These are phyloP conservation scores for Sclerodermus sp. DNA, from an alignment of 2,888 invertebrate species.

Conservation along the genomic window DNA sequence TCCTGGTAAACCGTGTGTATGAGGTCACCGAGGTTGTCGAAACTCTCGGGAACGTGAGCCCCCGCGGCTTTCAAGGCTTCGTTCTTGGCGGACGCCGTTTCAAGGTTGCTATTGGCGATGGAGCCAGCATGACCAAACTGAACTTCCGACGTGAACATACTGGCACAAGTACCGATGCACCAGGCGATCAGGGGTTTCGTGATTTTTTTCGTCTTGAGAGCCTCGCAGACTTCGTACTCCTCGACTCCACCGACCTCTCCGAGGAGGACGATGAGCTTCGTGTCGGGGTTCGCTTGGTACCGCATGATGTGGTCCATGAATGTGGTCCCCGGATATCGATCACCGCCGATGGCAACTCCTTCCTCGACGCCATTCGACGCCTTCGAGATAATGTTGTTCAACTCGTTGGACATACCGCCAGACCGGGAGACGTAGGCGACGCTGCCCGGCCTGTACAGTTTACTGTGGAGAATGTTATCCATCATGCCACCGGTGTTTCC, in stretches of 20 bases:
- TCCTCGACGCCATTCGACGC: slow-evolving; percentile 97
- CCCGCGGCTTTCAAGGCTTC: slow-evolving; percentile 79
- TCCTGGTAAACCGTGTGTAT: slow-evolving; percentile 74
- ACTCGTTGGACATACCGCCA: slow-evolving; percentile 99
- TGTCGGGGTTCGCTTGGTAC: slow-evolving; percentile 76
- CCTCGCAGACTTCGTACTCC: slow-evolving; percentile 94
- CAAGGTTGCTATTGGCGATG: slow-evolving; percentile 89
- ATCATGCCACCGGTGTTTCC: slow-evolving; percentile 99
- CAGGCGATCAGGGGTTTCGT: slow-evolving; percentile 96
- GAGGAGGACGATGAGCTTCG: slow-evolving; percentile 92
- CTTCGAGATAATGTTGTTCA: slow-evolving; percentile 96
- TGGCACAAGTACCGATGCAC: slow-evolving; percentile 94
- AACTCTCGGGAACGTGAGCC: slow-evolving; percentile 88
- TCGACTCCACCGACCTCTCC: slow-evolving; percentile 99
- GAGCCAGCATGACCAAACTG: slow-evolving; percentile 99
- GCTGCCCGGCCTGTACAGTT: slow-evolving; percentile 94
- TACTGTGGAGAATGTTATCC: slow-evolving; percentile 97
- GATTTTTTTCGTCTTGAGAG: slow-evolving; percentile 76
- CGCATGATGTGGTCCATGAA: slow-evolving; percentile 97
- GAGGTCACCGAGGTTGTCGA: slow-evolving; percentile 85
- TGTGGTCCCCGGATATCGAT: slow-evolving; percentile 96
- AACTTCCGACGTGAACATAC: slow-evolving; percentile 68
- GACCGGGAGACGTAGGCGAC: slow-evolving; percentile 98
- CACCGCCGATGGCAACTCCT: slow-evolving; percentile 98
- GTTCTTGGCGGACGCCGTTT: slow-evolving; percentile 95